A percentile compares a stretch with the other conserved stretches of the same genome.
Conservation (phyloP, 2,113 vertebrate species). For the Clinocottus analis region DNA sequence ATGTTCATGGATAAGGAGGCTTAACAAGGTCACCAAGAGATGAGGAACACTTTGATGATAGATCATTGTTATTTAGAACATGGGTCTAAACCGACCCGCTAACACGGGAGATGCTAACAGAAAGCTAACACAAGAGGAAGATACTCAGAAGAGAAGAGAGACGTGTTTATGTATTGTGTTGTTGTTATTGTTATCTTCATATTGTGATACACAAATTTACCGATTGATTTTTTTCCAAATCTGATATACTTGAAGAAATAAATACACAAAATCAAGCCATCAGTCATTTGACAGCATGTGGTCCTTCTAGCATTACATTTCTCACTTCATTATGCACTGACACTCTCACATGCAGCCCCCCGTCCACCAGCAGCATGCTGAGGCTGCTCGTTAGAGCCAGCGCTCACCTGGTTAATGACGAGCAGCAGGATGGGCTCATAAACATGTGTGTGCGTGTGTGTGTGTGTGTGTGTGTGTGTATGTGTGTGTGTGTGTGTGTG, state of each 20-base stretch:
- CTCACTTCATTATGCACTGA: conserved; percentile 17
- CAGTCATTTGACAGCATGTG: not conserved
- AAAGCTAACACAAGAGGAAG: too few species aligned
- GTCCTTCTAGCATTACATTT: not conserved
- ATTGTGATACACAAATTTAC: not conserved
- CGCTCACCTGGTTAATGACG: conserved; percentile 43
- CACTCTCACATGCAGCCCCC: conserved; percentile 25
- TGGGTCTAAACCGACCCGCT: too few species aligned
- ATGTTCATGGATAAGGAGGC: too few species aligned
- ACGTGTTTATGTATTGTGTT: too few species aligned
- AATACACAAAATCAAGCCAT: not conserved
- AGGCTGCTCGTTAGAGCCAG: conserved; percentile 32
- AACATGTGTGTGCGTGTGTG: not conserved
- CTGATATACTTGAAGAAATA: not conserved
- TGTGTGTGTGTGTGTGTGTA: not conserved
- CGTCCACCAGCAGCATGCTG: conserved; percentile 28
- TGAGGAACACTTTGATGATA: too few species aligned
- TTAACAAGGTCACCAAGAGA: too few species aligned
- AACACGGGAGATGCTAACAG: too few species aligned
- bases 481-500: conserved; percentile 9
- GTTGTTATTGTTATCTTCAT: not conserved
- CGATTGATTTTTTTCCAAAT: not conserved
- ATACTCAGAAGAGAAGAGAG: too few species aligned
- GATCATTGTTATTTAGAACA: too few species aligned
- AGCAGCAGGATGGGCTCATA: conserved; percentile 7